Evolutionary conservation across 2,888 invertebrate species (phyloP).

Genomic region (Coelopa pilipes): DNA sequence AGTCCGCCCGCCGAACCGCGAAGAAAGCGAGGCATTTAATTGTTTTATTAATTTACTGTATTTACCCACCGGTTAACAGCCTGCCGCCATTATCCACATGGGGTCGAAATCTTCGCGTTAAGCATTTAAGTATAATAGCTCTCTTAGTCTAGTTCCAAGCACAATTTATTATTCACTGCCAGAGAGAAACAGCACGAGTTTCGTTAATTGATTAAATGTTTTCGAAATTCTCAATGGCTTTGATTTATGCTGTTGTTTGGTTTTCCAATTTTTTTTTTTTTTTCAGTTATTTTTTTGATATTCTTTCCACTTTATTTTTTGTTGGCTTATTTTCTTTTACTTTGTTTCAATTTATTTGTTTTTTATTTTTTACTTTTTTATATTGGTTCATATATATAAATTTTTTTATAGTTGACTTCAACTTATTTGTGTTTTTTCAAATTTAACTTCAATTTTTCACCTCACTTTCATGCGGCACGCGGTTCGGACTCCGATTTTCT

Average conservation of each 20-base stretch:
- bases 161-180: no score
- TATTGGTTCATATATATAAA: no score
- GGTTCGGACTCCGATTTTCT: not conserved
- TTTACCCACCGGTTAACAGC: no score
- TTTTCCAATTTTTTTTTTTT: not conserved
- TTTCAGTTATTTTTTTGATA: not conserved
- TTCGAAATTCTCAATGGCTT: not conserved
- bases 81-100: no score
- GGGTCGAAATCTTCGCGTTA: no score
- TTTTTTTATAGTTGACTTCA: not conserved
- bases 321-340: not conserved
- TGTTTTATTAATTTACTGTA: no score
- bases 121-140: no score
- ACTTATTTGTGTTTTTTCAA: not conserved
- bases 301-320: not conserved
- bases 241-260: not conserved
- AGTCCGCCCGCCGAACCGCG: no score
- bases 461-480: not conserved
- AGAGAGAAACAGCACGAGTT: not conserved
- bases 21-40: no score
- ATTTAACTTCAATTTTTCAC: not conserved
- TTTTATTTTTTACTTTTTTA: no score
- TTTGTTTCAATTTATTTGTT: slow-evolving; percentile 1
- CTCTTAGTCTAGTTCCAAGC: no score
- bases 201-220: no score